Conservation (phyloP, 2,113 vertebrate genomes). For the Pipa parva region DNA sequence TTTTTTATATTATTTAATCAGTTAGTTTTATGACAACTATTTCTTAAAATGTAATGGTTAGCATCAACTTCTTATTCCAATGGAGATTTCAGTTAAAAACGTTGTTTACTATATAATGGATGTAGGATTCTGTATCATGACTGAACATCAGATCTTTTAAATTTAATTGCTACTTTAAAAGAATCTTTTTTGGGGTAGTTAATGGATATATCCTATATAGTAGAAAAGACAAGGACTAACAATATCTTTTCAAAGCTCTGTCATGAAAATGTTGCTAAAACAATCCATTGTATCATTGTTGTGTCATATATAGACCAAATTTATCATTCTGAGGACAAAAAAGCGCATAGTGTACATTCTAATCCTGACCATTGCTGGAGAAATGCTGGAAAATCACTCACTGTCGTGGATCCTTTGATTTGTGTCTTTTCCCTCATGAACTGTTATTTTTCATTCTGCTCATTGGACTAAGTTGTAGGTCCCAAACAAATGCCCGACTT, state of each 20-base stretch:
- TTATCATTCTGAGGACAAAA: not conserved
- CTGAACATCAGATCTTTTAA: no score
- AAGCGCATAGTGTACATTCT: not conserved
- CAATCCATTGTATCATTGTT: not conserved
- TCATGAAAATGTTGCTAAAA: not conserved
- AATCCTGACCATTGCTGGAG: not conserved
- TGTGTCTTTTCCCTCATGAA: conserved; percentile 6
- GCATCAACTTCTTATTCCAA: no score
- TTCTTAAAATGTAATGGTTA: no score
- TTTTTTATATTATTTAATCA: no score
- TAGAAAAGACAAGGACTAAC: not conserved
- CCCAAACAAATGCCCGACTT: conserved; percentile 3
- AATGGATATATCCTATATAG: no score
- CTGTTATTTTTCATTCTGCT: conserved; percentile 15
- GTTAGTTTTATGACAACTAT: no score
- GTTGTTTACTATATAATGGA: no score
- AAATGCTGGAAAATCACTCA: conserved; percentile 7
- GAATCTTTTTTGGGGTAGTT: no score
- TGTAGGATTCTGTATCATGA: no score
- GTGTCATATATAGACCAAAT: not conserved
- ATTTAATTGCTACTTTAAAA: no score
- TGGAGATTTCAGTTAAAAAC: no score
- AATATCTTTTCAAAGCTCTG: not conserved
- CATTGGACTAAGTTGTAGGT: not conserved
- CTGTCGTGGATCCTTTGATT: conserved; percentile 9